Conservation (phyloP, 2,797 vertebrate species). For the Sebastes itinus region DNA sequence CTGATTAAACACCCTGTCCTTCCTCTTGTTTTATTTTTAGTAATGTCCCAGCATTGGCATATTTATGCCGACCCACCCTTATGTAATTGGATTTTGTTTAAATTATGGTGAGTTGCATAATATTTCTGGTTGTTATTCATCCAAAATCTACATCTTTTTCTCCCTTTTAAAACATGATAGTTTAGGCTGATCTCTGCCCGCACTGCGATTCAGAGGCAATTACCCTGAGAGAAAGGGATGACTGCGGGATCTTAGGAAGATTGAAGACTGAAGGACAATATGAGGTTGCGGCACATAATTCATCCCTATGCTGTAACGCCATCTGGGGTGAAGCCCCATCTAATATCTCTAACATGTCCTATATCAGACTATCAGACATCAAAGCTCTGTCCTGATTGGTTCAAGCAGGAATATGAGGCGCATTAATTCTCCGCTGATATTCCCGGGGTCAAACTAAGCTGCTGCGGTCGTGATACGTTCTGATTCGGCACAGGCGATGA, state of each 20-base stretch:
- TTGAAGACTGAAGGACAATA: constrained; percentile 52
- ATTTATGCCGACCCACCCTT: neutral
- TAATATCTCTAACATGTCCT: constrained; percentile 30
- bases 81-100: constrained; percentile 6
- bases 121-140: constrained; percentile 8
- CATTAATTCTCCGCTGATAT: constrained; percentile 47
- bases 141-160: constrained; percentile 5
- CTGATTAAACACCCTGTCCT: neutral
- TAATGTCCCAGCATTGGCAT: neutral
- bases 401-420: constrained; percentile 1
- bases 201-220: constrained; percentile 34
- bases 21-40: neutral
- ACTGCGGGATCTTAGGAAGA: constrained; percentile 32
- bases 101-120: constrained; percentile 12
- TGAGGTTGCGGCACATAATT: constrained; percentile 35
- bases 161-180: neutral
- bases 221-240: constrained; percentile 32
- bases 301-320: neutral
- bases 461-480: constrained; percentile 25
- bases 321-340: constrained; percentile 4
- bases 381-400: constrained; percentile 28
- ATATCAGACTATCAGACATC: constrained; percentile 11
- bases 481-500: constrained; percentile 33
- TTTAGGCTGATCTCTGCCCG: neutral
- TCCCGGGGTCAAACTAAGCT: constrained; percentile 50